These are phyloP conservation scores for Diogma glabrata DNA, from an alignment of 2,888 invertebrate genomes.

Conservation along the genomic window DNA sequence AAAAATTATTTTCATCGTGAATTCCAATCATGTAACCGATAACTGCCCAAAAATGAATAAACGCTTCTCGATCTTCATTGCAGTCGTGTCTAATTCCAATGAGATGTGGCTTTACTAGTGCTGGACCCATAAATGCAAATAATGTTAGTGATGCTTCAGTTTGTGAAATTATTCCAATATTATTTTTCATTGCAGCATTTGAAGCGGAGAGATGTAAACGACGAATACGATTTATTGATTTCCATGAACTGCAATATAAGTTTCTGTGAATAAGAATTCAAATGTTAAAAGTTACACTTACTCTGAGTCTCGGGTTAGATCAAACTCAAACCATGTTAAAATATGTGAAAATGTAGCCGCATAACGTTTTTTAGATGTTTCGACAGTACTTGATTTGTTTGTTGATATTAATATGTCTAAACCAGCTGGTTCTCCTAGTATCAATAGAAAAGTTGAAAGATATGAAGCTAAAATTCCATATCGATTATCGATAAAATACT, in stretches of 20 bases:
- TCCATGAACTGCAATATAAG: constrained; percentile 49
- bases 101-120: constrained; percentile 44
- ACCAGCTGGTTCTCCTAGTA: constrained; percentile 5
- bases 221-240: constrained; percentile 48
- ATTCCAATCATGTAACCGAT: constrained; percentile 65
- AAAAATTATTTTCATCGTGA: constrained; percentile 40
- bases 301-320: neutral
- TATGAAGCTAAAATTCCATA: neutral
- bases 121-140: constrained; percentile 68
- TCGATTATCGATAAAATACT: constrained; percentile 7
- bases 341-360: neutral
- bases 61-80: constrained; percentile 54
- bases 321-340: constrained; percentile 4
- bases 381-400: neutral
- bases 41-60: constrained; percentile 67
- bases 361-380: neutral
- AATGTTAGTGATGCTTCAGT: constrained; percentile 66
- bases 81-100: constrained; percentile 48
- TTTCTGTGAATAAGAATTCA: no score
- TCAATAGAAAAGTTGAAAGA: neutral
- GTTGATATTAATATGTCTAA: neutral
- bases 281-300: neutral
- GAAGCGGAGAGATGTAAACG: constrained; percentile 49
- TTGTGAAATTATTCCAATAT: constrained; percentile 48
- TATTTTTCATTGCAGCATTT: constrained; percentile 34